Conservation (phyloP, 2,888 invertebrate species). For the Orthosia incerta region DNA sequence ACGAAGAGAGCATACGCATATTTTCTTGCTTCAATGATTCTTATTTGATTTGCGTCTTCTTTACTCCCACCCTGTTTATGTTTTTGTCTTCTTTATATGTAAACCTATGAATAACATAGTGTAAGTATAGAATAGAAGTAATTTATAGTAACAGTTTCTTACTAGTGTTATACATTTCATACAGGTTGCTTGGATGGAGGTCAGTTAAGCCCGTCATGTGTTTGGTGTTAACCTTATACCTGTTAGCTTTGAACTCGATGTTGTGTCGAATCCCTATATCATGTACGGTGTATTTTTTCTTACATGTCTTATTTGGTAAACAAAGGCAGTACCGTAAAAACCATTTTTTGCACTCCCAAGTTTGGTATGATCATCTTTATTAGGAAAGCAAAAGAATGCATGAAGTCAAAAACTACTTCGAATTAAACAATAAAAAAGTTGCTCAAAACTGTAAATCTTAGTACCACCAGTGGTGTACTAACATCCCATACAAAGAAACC, state of each 20-base stretch:
- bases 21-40: constrained; percentile 24
- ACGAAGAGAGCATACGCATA: not conserved
- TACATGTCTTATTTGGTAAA: constrained; percentile 33
- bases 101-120: constrained; percentile 55
- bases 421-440: not conserved
- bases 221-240: constrained; percentile 74
- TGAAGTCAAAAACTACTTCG: not conserved
- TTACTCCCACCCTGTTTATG: constrained; percentile 1
- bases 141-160: constrained; percentile 60
- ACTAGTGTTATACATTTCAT: constrained; percentile 79
- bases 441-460: no score
- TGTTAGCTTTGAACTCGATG: constrained; percentile 69
- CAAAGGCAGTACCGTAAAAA: not conserved
- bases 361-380: not conserved
- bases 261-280: constrained; percentile 64
- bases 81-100: constrained; percentile 1
- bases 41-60: constrained; percentile 43
- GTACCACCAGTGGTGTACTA: no score
- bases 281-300: constrained; percentile 37
- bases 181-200: constrained; percentile 93
- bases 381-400: no score
- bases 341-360: not conserved
- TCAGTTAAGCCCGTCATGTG: constrained; percentile 84
- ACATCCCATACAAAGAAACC: no score
- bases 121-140: constrained; percentile 64